phyloP scores from a whole-genome alignment of 2,888 invertebrate species.

The Mesochorus sp. region DNA sequence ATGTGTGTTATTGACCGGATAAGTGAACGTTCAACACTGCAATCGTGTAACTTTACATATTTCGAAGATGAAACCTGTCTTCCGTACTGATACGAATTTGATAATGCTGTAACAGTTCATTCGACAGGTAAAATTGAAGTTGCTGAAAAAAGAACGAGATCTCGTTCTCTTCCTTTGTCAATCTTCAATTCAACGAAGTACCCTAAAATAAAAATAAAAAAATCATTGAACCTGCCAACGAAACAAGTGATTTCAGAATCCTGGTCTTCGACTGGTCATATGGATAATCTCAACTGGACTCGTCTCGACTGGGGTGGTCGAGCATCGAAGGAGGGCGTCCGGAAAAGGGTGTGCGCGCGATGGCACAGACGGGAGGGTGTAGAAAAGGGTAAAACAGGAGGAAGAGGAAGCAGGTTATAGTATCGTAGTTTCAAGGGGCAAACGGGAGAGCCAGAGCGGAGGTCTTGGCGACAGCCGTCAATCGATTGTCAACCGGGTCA shows the following conservation, averaged over 20 bases:
- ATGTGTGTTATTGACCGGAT: conserved; percentile 81
- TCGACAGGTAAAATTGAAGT: too few relatives aligned
- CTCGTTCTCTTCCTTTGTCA: background rate
- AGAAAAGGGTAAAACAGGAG: conserved; percentile 65
- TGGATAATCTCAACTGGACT: conserved; percentile 68
- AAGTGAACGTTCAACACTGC: conserved; percentile 79
- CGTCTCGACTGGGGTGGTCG: conserved; percentile 72
- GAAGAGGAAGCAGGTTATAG: conserved; percentile 60
- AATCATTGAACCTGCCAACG: conserved; percentile 72
- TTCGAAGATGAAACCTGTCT: too few relatives aligned
- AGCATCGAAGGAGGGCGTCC: conserved; percentile 66
- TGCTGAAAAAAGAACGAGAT: too few relatives aligned
- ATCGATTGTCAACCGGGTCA: conserved; percentile 83
- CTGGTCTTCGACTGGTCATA: conserved; percentile 8
- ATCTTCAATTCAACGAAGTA: too few relatives aligned
- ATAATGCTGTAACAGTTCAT: too few relatives aligned
- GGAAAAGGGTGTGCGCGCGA: conserved; percentile 63
- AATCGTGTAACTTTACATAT: conserved; percentile 64
- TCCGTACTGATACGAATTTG: too few relatives aligned
- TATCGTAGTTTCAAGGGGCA: conserved; percentile 47
- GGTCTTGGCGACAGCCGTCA: conserved; percentile 82
- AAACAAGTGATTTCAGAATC: conserved; percentile 64
- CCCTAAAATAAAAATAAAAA: conserved; percentile 69
- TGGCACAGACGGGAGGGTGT: conserved; percentile 56
- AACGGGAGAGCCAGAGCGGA: conserved; percentile 73